A percentile compares a stretch with the other conserved stretches of the same genome.
These are phyloP conservation scores for Dynastes maya DNA, from an alignment of 2,888 invertebrate genomes.

Conservation along the genomic window DNA sequence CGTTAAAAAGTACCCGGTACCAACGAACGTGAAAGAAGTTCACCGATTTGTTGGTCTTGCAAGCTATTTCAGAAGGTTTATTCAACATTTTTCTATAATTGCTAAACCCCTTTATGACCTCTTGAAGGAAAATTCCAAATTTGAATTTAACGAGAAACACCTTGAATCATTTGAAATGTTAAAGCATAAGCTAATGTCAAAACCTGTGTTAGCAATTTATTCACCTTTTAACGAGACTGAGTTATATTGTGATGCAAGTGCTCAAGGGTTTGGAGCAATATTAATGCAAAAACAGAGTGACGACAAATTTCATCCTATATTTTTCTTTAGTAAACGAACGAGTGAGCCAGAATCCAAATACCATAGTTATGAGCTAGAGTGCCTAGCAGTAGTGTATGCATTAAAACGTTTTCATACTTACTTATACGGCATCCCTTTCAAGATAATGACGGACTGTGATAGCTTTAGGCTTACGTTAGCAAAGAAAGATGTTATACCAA, in stretches of 20 bases:
- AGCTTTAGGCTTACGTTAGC: too few species aligned
- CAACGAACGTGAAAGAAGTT: neutral
- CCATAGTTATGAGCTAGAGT: too few species aligned
- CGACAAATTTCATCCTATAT: too few species aligned
- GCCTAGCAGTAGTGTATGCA: too few species aligned
- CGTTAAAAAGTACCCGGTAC: constrained; percentile 54
- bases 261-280: constrained; percentile 60
- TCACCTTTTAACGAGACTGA: constrained; percentile 61
- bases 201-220: constrained; percentile 62
- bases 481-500: too few species aligned
- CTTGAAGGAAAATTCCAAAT: constrained; percentile 54
- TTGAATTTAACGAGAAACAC: constrained; percentile 58
- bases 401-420: too few species aligned
- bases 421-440: too few species aligned
- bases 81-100: constrained; percentile 52
- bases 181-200: constrained; percentile 53
- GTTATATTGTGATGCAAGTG: constrained; percentile 64
- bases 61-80: too few species aligned
- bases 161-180: constrained; percentile 55
- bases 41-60: too few species aligned
- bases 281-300: too few species aligned
- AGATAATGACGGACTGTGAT: too few species aligned
- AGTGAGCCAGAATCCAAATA: too few species aligned
- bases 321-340: constrained; percentile 1
- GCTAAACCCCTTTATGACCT: constrained; percentile 62